Percentiles rank a stretch among this genome's conserved stretches.
These are phyloP conservation scores for Drosophila repleta DNA, from an alignment of 1,140 invertebrate genomes.

Conservation along the genomic window DNA sequence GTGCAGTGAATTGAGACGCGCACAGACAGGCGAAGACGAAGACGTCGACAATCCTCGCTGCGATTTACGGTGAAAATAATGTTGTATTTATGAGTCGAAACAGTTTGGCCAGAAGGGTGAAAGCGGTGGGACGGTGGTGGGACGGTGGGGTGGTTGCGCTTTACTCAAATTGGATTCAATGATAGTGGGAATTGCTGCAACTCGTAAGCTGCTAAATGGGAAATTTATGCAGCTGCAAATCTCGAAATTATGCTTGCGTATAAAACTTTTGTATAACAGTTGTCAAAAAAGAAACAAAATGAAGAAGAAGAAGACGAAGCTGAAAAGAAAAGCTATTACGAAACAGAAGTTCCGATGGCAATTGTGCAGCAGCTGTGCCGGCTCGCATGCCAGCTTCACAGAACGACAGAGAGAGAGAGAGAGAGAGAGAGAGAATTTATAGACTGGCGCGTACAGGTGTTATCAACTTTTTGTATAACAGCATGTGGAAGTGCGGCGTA, in stretches of 20 bases:
- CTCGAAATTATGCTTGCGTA: neutral
- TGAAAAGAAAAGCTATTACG: neutral
- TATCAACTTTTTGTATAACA: constrained; percentile 6
- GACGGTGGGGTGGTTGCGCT: neutral
- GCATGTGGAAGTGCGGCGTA: neutral
- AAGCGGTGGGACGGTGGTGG: neutral
- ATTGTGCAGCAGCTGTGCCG: neutral
- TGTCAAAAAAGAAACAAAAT: neutral
- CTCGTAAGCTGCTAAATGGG: constrained; percentile 32
- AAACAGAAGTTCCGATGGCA: neutral
- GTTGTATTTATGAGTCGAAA: constrained; percentile 78
- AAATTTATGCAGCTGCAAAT: constrained; percentile 30
- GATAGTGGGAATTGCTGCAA: constrained; percentile 41
- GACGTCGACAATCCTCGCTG: constrained; percentile 58
- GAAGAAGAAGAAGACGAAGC: no score
- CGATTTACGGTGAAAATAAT: constrained; percentile 78
- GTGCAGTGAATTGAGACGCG: constrained; percentile 78
- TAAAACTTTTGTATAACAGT: constrained; percentile 15
- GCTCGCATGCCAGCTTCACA: neutral
- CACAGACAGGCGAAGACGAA: constrained; percentile 58
- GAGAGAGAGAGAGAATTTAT: neutral
- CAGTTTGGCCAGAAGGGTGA: constrained; percentile 48
- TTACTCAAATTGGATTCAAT: constrained; percentile 32
- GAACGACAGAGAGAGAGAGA: no score
- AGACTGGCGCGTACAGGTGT: neutral